Evolutionary conservation across 2,888 invertebrate genomes (phyloP), one percentile per base, ranked within the genome.

Genomic region (Caenorhabditis macrosperma): DNA sequence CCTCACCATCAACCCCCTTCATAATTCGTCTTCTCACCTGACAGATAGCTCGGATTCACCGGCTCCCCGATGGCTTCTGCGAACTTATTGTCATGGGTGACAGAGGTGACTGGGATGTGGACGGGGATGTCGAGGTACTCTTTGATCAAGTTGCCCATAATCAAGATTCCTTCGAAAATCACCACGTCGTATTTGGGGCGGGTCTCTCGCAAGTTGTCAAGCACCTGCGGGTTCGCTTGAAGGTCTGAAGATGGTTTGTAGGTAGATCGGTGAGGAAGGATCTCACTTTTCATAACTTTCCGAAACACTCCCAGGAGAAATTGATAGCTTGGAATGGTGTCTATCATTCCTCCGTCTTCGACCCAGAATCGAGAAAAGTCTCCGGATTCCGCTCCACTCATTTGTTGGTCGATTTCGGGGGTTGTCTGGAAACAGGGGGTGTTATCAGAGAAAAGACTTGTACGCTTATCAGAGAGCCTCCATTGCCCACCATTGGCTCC

Each of bases 321-420:
- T n/a, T 20, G 33, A 46, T 38, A 68, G 33, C 41, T 68, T 9
- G 78, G 71, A 46, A 78, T 59, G 9, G 54, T 66, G 7, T 71
- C 71, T 12, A 54, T 12, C 50, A 69, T 24, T 12, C 26, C 33
- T 35, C 72, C 67, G 33, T 71, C 77, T 26, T 71, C 44, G 4
- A 10, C 41, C 77, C 77, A 78, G 20, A 50, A 78, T 26, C 64
- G 54, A 15, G 64, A 52, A n/a, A 64, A 66, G 24, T 77, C 77
- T 2, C 24, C 66, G 12, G 61, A 55, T 17, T 64, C 50, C 74
- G 64, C 52, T 1, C 12, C 3, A 2, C 33, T 38, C 1, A 20
- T 24, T 1, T 22, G 0, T n/a, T 7, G 15, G 7, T 64, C 64
- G 0, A 64, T 41, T 30, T 64, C 64, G 41, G 44, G 35, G 15